Evolutionary conservation across 92 coral and sea anemone genomes (phyloP).

Genomic region (Blastomussa wellsi): DNA sequence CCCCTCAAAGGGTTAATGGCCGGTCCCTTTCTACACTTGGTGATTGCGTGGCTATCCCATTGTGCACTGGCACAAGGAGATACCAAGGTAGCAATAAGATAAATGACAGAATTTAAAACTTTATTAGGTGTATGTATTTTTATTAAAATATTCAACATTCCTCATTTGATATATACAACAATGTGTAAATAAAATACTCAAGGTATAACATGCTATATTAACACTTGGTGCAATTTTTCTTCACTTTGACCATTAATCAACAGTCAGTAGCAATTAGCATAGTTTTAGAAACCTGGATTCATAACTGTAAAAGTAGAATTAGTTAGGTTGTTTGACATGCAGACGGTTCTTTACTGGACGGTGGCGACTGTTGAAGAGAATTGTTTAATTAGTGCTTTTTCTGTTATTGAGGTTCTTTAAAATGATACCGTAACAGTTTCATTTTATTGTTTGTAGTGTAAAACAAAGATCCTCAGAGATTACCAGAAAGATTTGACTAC

Average conservation of each 20-base stretch:
- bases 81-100: neutral
- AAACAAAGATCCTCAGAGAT: neutral
- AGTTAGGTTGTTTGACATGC: neutral
- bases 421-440: neutral
- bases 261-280: neutral
- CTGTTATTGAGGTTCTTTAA: neutral
- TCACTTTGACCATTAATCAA: neutral
- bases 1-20: too few relatives aligned
- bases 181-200: constrained; percentile 6
- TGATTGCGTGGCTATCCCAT: too few relatives aligned
- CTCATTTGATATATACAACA: constrained; percentile 3
- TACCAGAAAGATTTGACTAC: neutral
- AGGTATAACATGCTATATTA: neutral
- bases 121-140: neutral
- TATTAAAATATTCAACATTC: constrained; percentile 18
- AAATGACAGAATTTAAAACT: neutral
- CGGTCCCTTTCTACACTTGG: too few relatives aligned
- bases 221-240: neutral
- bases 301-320: neutral
- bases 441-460: neutral
- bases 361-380: neutral
- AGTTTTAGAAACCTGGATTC: too few relatives aligned
- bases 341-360: neutral
- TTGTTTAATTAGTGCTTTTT: neutral
- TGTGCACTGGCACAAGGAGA: too few relatives aligned